phyloP scores from a whole-genome alignment of 1,140 invertebrate genomes.

The Bemisia tabaci region DNA sequence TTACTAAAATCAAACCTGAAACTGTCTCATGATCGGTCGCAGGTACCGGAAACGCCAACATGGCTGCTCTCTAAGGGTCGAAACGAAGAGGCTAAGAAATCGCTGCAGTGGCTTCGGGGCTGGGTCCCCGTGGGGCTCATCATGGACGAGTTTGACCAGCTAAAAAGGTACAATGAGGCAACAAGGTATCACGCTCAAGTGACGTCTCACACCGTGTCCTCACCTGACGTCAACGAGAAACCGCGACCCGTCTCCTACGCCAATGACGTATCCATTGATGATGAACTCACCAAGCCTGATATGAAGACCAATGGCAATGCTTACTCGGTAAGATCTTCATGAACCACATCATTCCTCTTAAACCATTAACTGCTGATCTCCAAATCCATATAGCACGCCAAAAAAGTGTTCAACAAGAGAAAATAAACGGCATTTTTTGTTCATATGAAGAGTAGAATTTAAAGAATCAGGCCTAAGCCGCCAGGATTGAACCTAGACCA shows the following conservation, averaged over 20 bases:
- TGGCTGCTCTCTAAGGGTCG: constrained; percentile 38
- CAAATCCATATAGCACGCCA: too few relatives aligned
- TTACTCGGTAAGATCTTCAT: too few relatives aligned
- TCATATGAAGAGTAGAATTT: too few relatives aligned
- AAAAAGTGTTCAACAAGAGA: too few relatives aligned
- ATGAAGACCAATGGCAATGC: not conserved
- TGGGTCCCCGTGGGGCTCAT: constrained; percentile 34
- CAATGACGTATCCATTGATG: not conserved
- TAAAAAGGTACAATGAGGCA: constrained; percentile 22
- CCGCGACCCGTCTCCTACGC: not conserved
- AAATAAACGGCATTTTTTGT: too few relatives aligned
- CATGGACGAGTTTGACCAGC: constrained; percentile 33
- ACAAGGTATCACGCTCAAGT: constrained; percentile 2
- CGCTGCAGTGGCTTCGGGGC: constrained; percentile 34
- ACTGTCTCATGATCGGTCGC: too few relatives aligned
- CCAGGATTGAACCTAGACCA: too few relatives aligned
- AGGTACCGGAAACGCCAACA: constrained; percentile 48
- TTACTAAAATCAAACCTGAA: too few relatives aligned
- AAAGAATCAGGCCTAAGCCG: too few relatives aligned
- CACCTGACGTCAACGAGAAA: not conserved
- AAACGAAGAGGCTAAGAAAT: constrained; percentile 32
- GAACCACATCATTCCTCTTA: too few relatives aligned
- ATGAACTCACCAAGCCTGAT: not conserved
- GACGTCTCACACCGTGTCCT: constrained; percentile 3
- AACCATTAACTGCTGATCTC: too few relatives aligned